Conservation (phyloP, 2,113 vertebrate genomes). For the Rhizomys pruinosus region DNA sequence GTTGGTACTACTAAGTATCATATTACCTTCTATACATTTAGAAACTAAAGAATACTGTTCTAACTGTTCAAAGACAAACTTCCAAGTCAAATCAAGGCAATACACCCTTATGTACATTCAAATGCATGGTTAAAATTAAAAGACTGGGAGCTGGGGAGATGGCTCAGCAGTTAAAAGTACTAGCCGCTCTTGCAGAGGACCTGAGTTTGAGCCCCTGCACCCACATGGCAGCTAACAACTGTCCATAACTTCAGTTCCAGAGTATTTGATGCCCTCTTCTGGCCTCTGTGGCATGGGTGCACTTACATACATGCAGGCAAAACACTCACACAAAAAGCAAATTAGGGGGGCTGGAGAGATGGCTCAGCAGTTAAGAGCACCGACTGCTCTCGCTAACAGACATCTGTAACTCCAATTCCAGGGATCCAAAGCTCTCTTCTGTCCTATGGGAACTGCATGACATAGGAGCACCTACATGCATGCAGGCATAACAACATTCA, state of each 20-base stretch:
- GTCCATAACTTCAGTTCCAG: neutral
- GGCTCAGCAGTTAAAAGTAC: neutral
- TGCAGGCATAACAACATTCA: neutral
- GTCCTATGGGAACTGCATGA: neutral
- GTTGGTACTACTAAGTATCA: too few relatives aligned
- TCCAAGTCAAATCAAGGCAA: too few relatives aligned
- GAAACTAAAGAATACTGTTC: too few relatives aligned
- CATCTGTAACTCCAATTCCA: neutral
- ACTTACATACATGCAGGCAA: neutral
- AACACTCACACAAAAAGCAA: neutral
- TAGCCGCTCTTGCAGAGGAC: neutral
- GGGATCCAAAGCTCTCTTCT: neutral
- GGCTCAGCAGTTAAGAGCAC: neutral
- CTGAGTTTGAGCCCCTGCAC: neutral
- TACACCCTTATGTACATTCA: too few relatives aligned
- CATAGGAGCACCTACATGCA: neutral
- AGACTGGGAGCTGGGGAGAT: neutral
- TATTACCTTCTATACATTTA: too few relatives aligned
- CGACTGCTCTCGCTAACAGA: neutral
- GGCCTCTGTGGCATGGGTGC: neutral
- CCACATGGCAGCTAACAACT: neutral
- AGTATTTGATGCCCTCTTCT: neutral
- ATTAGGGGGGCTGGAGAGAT: neutral
- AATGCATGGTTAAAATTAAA: too few relatives aligned
- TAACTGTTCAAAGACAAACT: too few relatives aligned